Evolutionary conservation across 2,888 invertebrate species (phyloP).

Genomic region (Alviniconcha strummeri): DNA sequence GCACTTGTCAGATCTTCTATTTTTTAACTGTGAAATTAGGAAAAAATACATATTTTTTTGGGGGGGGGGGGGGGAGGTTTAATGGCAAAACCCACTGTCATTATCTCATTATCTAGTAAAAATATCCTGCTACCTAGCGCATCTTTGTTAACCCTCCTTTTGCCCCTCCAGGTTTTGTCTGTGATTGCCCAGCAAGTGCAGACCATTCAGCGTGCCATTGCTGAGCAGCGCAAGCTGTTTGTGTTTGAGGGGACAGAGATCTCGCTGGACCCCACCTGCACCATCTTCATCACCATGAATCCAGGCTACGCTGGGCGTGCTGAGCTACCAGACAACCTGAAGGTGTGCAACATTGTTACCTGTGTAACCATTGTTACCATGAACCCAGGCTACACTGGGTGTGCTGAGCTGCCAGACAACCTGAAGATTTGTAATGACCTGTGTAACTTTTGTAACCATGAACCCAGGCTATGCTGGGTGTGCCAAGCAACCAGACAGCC

Average conservation of each 20-base stretch:
- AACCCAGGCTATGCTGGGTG: constrained; percentile 73
- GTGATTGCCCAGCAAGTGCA: constrained; percentile 74
- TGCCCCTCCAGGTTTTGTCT: constrained; percentile 66
- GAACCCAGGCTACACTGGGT: neutral
- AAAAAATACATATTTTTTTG: too few relatives aligned
- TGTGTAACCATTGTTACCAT: neutral
- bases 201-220: constrained; percentile 72
- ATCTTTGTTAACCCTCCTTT: too few relatives aligned
- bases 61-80: too few relatives aligned
- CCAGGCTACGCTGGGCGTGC: constrained; percentile 73
- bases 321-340: constrained; percentile 73
- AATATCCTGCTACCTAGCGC: too few relatives aligned
- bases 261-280: constrained; percentile 72
- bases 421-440: constrained; percentile 47
- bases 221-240: constrained; percentile 68
- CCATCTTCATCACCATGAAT: constrained; percentile 74
- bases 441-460: constrained; percentile 74
- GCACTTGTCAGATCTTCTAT: too few relatives aligned
- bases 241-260: constrained; percentile 72
- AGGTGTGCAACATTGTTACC: constrained; percentile 50
- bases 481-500: constrained; percentile 73
- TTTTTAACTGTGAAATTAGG: too few relatives aligned
- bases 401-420: neutral
- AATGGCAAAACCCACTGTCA: too few relatives aligned
- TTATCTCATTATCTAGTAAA: too few relatives aligned